These are phyloP conservation scores for Maconellicoccus hirsutus DNA, from an alignment of 1,140 invertebrate genomes.

Conservation along the genomic window DNA sequence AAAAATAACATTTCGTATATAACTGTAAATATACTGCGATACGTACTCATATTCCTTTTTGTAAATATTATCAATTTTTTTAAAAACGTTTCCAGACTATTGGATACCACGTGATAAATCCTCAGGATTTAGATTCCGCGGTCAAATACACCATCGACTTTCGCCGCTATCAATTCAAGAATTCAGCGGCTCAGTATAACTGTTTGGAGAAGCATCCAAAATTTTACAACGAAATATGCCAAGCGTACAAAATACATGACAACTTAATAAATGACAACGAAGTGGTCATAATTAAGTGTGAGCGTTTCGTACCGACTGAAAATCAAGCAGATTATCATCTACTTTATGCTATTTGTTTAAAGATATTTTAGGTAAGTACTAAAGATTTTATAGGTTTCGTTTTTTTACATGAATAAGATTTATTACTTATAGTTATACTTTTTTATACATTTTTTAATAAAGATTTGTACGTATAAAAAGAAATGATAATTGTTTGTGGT, in stretches of 20 bases:
- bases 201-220: not conserved
- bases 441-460: too few species aligned
- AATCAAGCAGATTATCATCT: not conserved
- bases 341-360: not conserved
- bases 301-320: not conserved
- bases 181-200: not conserved
- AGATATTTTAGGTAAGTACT: too few species aligned
- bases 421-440: too few species aligned
- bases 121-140: not conserved
- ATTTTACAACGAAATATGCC: not conserved
- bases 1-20: too few species aligned
- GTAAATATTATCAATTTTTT: too few species aligned
- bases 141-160: not conserved
- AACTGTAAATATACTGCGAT: too few species aligned
- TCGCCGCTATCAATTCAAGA: not conserved
- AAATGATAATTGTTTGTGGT: too few species aligned
- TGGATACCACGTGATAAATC: not conserved
- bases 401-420: too few species aligned
- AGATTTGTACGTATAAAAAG: too few species aligned
- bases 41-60: too few species aligned
- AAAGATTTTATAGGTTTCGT: too few species aligned
- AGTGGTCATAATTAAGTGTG: not conserved
- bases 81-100: not conserved
- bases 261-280: not conserved
- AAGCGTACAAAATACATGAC: not conserved